Conservation (phyloP, 2,113 vertebrate genomes). For the Nycticorax nycticorax region DNA sequence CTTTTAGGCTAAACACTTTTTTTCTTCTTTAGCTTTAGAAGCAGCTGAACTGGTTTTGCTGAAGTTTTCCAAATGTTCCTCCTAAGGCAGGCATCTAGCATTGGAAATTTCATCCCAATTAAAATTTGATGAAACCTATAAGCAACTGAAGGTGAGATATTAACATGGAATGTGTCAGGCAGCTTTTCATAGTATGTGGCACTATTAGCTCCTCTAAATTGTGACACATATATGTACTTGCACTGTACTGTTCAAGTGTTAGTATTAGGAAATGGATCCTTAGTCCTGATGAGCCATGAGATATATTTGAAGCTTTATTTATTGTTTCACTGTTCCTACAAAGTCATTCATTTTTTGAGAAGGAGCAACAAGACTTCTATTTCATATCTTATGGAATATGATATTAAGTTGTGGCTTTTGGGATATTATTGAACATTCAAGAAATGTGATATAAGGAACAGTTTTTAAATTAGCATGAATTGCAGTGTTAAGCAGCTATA, state of each 20-base stretch:
- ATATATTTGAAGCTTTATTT: neutral
- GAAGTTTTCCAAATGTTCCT: neutral
- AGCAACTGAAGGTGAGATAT: neutral
- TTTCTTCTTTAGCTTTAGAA: neutral
- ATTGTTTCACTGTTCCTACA: neutral
- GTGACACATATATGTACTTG: accelerated
- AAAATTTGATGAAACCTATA: neutral
- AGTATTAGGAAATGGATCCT: neutral
- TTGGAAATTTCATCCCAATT: neutral
- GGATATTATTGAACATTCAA: neutral
- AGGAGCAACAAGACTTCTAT: neutral
- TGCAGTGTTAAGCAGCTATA: neutral
- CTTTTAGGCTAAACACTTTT: neutral
- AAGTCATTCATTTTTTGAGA: neutral
- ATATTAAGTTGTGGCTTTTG: neutral
- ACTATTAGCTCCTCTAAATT: neutral
- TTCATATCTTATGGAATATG: accelerated
- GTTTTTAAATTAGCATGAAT: neutral
- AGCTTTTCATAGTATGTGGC: neutral
- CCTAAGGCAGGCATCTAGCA: neutral
- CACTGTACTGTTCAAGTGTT: neutral
- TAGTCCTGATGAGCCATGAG: neutral
- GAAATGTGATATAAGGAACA: neutral
- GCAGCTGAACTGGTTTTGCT: neutral
- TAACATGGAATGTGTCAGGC: neutral